These are phyloP conservation scores for Lithophane socia DNA, from an alignment of 2,888 invertebrate genomes.

Conservation along the genomic window DNA sequence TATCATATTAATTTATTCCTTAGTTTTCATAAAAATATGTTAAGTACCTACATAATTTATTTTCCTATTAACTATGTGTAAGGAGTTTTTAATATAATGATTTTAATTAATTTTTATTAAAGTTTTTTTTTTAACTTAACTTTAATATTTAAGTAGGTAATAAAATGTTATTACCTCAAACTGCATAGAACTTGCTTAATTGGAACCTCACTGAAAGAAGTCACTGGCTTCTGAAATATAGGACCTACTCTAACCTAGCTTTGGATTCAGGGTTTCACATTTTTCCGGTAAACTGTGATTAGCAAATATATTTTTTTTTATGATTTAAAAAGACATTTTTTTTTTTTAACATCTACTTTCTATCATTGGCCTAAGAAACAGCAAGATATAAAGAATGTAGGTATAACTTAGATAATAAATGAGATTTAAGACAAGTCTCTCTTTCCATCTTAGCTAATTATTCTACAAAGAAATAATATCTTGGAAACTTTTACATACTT, in stretches of 20 bases:
- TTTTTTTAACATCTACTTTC: neutral
- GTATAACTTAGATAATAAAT: constrained; percentile 10
- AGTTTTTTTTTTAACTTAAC: neutral
- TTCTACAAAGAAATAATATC: constrained; percentile 34
- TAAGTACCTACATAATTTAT: neutral
- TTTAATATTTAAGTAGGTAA: neutral
- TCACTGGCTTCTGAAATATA: neutral
- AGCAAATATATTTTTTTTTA: neutral
- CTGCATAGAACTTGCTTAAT: neutral
- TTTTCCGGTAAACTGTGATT: neutral
- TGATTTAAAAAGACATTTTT: neutral
- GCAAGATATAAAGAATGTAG: neutral
- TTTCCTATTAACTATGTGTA: neutral
- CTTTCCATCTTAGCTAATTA: constrained; percentile 36
- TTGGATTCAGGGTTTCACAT: neutral
- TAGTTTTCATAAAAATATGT: neutral
- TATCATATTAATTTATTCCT: neutral
- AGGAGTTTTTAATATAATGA: neutral
- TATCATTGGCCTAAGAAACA: neutral
- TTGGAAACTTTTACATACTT: constrained; percentile 28
- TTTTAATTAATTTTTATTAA: neutral
- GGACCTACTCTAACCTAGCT: neutral
- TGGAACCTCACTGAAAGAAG: neutral
- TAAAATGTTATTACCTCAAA: neutral
- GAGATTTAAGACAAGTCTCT: constrained; percentile 12